Conservation (phyloP, 2,888 invertebrate genomes). For the Anthoptus insignis region DNA sequence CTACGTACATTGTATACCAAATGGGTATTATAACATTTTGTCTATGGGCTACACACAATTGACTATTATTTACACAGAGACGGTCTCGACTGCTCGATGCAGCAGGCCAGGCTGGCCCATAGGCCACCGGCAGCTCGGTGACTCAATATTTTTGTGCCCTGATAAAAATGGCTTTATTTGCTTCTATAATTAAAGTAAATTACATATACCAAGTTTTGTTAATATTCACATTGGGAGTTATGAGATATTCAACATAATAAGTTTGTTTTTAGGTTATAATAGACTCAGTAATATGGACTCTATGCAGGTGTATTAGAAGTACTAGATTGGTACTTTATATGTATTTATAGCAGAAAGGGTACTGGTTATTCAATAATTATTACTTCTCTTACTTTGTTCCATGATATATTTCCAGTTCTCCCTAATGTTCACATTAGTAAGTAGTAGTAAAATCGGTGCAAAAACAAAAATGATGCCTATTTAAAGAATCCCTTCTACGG, state of each 20-base stretch:
- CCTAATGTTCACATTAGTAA: too few species aligned
- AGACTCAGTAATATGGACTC: not conserved
- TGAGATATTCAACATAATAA: slow-evolving; percentile 4
- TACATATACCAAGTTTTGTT: not conserved
- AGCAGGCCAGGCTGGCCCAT: not conserved
- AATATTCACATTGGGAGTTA: not conserved
- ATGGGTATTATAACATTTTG: slow-evolving; percentile 54
- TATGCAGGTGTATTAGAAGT: too few species aligned
- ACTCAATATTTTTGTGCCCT: not conserved
- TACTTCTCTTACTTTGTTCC: too few species aligned
- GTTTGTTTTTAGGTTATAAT: not conserved
- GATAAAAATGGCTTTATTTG: slow-evolving; percentile 1
- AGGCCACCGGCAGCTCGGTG: not conserved
- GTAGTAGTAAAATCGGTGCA: too few species aligned
- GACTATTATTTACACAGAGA: slow-evolving; percentile 75
- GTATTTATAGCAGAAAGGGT: too few species aligned
- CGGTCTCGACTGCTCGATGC: slow-evolving; percentile 45
- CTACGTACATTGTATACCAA: slow-evolving; percentile 54
- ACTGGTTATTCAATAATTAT: too few species aligned
- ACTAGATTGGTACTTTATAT: too few species aligned
- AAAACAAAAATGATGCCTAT: too few species aligned
- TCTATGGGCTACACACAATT: slow-evolving; percentile 65
- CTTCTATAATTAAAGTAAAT: not conserved
- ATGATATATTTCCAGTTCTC: too few species aligned
- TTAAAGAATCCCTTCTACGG: too few species aligned